Conservation (phyloP, 2,888 invertebrate genomes). For the Tipula unca region DNA sequence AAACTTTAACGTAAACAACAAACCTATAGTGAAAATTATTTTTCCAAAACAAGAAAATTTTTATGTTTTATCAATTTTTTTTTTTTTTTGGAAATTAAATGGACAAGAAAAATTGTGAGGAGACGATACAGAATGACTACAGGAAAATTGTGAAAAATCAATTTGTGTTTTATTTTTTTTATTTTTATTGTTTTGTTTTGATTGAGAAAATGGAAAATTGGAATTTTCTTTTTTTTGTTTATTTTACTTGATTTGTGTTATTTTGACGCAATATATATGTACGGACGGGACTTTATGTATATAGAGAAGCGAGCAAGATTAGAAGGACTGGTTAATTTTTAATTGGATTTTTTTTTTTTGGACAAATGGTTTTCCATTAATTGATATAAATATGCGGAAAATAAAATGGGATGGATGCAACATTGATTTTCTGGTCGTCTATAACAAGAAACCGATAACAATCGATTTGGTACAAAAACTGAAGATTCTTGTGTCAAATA, state of each 20-base stretch:
- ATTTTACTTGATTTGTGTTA: neutral
- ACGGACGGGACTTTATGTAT: neutral
- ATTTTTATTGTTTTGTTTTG: conserved; percentile 2
- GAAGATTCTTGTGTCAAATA: too few species aligned
- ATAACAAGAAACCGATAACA: too few species aligned
- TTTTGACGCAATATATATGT: neutral
- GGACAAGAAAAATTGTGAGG: conserved; percentile 14
- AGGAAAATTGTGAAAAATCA: neutral
- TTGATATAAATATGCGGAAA: neutral
- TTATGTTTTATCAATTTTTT: neutral
- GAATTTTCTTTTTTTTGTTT: neutral
- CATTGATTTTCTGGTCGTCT: neutral
- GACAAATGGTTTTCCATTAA: neutral
- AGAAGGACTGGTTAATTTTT: conserved; percentile 8
- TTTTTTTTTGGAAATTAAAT: neutral
- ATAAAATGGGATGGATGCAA: neutral
- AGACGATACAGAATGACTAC: neutral
- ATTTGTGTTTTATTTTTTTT: neutral
- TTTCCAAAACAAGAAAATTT: neutral
- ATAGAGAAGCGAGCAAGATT: neutral
- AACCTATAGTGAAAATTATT: neutral
- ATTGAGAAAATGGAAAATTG: conserved; percentile 8
- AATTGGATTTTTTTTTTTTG: neutral
- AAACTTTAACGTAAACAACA: neutral
- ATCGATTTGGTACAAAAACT: too few species aligned